These are phyloP conservation scores for Xestia c-nigrum DNA, from an alignment of 2,888 invertebrate species.

Conservation along the genomic window DNA sequence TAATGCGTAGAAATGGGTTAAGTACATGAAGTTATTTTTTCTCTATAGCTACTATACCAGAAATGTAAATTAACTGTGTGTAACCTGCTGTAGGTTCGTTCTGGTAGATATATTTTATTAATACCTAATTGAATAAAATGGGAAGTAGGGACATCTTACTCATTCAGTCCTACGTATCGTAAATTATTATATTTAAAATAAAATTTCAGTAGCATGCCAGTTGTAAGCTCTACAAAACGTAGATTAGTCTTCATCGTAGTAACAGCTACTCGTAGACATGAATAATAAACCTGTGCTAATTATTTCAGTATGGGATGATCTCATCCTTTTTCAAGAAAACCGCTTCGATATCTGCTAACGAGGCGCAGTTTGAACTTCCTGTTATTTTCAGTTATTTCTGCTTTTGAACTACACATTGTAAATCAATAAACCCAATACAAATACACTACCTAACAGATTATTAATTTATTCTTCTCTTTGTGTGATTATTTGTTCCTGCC, in stretches of 20 bases:
- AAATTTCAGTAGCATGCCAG: neutral
- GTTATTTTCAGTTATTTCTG: conserved; percentile 1
- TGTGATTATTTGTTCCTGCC: neutral
- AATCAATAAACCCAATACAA: neutral
- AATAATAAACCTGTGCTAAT: neutral
- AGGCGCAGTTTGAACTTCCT: conserved; percentile 7
- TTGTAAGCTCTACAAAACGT: neutral
- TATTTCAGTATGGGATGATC: conserved; percentile 7
- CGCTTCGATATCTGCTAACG: neutral
- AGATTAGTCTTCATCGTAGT: neutral
- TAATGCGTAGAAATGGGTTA: too few relatives aligned
- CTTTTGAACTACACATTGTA: neutral
- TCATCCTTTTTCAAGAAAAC: conserved; percentile 13
- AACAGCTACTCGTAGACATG: neutral
- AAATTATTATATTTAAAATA: neutral
- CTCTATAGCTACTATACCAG: too few relatives aligned
- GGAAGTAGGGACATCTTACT: neutral
- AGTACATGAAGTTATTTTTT: too few relatives aligned
- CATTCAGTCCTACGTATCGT: neutral
- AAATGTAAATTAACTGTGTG: too few relatives aligned
- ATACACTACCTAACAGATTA: neutral
- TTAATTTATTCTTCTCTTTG: neutral
- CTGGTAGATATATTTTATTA: too few relatives aligned
- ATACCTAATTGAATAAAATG: too few relatives aligned
- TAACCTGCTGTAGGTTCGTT: too few relatives aligned